Evolutionary conservation across 2,888 invertebrate species (phyloP), one percentile per base, ranked within the genome.

Genomic region (Cheilosia scutellata): DNA sequence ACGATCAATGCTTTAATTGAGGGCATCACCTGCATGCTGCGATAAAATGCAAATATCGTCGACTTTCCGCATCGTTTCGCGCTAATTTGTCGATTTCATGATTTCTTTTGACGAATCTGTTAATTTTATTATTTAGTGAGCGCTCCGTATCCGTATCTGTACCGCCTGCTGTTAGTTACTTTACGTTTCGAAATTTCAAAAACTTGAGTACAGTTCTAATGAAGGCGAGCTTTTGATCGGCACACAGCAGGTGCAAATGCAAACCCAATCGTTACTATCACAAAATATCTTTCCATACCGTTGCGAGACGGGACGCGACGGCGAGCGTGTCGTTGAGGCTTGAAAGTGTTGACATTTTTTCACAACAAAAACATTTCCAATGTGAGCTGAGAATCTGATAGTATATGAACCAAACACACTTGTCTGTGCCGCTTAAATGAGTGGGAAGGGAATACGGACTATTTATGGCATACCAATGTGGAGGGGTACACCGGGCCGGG

Each of bases 381-480:
- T 5, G 31, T 37, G 11, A 31, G 47, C 20, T 49, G n/a, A 42
- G 47, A 37, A 51, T 33, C 29, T 53, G 51, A 27, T 51, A 27
- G 47, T 47, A 47, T 62, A 31, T 55, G 44, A 62, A 66, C 42
- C 49, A 20, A 25, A 44, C 55, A 27, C 44, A 44, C 51, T 37
- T 63, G 58, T 29, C 33, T 66, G 58, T 62, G 53, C 42, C 75
- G 33, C 70, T 58, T 44, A 29, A 65, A 44, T 74, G 74, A 83
- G 58, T 47, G 55, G 74, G 68, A 57, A 70, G 55, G 74, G 68
- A 57, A 70, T 70, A 57, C 60, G 40, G 75, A 76, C 84, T 84
- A 84, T 84, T 84, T 84, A 79, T 84, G 84, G 84, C 75, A n/a
- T n/a, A 82, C 65, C 71, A 71, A 60, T 47, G 25, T 70, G 66